Conservation (phyloP, 2,797 vertebrate genomes). For the Neopelma chrysocephalum region DNA sequence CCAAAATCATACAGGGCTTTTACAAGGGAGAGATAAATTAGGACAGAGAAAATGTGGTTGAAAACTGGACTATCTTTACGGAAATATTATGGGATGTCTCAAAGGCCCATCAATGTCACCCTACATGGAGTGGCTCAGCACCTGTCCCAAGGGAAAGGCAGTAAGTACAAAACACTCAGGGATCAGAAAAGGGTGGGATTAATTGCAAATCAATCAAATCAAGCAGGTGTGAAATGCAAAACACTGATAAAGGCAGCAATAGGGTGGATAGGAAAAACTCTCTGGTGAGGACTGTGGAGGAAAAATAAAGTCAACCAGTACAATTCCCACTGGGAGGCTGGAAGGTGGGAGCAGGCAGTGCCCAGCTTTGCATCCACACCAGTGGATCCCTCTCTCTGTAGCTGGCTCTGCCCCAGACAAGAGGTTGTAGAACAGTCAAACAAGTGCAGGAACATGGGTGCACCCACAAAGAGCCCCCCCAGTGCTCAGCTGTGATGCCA, state of each 20-base stretch:
- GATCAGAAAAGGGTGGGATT: not conserved
- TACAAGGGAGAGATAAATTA: slow-evolving; percentile 6
- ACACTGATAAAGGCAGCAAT: not conserved
- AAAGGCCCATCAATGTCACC: not conserved
- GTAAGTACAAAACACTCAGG: not conserved
- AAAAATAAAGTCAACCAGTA: not conserved
- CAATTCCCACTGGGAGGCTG: not conserved
- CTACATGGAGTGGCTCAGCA: rapidly evolving
- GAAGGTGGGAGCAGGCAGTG: not conserved
- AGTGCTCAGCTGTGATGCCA: not conserved
- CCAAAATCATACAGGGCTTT: not conserved
- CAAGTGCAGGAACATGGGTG: rapidly evolving
- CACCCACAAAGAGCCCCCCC: not conserved
- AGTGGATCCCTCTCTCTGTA: rapidly evolving
- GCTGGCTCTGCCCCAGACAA: not conserved
- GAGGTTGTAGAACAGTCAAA: not conserved
- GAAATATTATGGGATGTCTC: not conserved
- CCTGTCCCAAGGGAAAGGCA: not conserved
- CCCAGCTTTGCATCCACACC: not conserved
- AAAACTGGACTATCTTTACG: not conserved
- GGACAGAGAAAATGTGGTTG: not conserved
- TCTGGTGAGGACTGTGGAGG: rapidly evolving
- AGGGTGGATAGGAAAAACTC: not conserved
- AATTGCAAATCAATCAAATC: not conserved
- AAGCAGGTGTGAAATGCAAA: not conserved